phyloP scores from a whole-genome alignment of 2,888 invertebrate genomes.

The Cordilura impudica region DNA sequence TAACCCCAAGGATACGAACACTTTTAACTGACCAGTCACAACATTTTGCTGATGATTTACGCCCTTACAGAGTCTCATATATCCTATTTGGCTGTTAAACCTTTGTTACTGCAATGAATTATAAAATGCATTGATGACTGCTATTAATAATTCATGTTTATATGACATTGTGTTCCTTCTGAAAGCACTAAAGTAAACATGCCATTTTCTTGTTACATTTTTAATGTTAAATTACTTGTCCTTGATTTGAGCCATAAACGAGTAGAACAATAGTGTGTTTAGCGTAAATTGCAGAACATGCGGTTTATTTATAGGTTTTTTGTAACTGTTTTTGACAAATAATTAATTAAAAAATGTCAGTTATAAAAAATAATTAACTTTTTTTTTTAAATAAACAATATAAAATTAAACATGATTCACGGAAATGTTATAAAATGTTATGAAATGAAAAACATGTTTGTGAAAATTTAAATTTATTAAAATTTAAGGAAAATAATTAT shows the following conservation, averaged over 20 bases:
- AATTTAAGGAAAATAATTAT: too few relatives aligned
- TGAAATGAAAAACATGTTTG: too few relatives aligned
- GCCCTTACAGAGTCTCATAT: too few relatives aligned
- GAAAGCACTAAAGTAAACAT: neutral
- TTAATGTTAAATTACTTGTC: neutral
- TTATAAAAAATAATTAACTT: too few relatives aligned
- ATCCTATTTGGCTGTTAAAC: too few relatives aligned
- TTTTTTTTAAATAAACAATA: too few relatives aligned
- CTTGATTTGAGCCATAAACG: neutral
- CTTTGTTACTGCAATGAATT: neutral
- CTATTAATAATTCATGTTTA: conserved; percentile 23
- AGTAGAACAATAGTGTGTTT: neutral
- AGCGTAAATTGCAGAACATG: neutral
- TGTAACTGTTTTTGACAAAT: neutral
- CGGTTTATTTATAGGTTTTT: neutral
- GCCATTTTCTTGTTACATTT: neutral
- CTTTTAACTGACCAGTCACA: too few relatives aligned
- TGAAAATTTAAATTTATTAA: too few relatives aligned
- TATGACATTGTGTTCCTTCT: neutral
- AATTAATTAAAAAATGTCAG: neutral
- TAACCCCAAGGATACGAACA: too few relatives aligned
- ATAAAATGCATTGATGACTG: conserved; percentile 14
- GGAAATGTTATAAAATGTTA: too few relatives aligned
- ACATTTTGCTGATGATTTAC: too few relatives aligned
- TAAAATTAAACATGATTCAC: too few relatives aligned